Percentiles rank a stretch among this genome's conserved stretches.
These are phyloP conservation scores for Drosophila setifemur DNA, from an alignment of 1,140 invertebrate genomes.

Conservation along the genomic window DNA sequence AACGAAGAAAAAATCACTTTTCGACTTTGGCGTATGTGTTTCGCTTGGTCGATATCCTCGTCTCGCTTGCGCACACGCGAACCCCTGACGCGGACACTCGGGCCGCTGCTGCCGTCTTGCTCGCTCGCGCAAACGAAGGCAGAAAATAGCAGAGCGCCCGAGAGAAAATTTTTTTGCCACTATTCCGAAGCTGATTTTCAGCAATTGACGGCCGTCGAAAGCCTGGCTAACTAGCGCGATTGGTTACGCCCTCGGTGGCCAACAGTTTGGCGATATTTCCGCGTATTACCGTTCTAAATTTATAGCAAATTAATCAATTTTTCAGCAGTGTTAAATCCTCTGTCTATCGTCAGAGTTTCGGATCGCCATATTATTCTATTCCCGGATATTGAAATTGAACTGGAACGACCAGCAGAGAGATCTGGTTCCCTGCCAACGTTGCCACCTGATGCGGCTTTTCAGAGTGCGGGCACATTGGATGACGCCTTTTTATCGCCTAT, in stretches of 20 bases:
- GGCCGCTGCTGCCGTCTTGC: conserved; percentile 5
- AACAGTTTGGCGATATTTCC: conserved; percentile 48
- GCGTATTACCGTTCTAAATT: conserved; percentile 70
- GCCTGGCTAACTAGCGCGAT: conserved; percentile 31
- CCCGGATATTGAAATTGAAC: conserved; percentile 61
- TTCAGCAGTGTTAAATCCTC: conserved; percentile 73
- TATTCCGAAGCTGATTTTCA: conserved; percentile 52
- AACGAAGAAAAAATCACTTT: conserved; percentile 76
- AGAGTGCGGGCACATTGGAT: too few relatives aligned
- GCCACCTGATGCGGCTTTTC: neutral
- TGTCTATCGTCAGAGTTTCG: conserved; percentile 70
- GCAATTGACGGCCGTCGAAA: conserved; percentile 6
- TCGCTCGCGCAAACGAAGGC: conserved; percentile 47
- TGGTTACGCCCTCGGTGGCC: neutral
- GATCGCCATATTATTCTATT: conserved; percentile 78
- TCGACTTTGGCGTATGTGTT: conserved; percentile 54
- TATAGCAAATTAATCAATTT: conserved; percentile 64
- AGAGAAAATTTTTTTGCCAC: conserved; percentile 68
- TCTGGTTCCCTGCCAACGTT: neutral
- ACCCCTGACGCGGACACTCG: conserved; percentile 20
- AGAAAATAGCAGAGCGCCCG: conserved; percentile 48
- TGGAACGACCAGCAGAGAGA: neutral
- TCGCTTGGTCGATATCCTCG: conserved; percentile 43
- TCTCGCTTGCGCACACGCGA: conserved; percentile 37
- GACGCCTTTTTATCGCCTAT: too few relatives aligned